Base-by-base conservation (phyloP, 2,888 invertebrate genomes). In the Ophonus ardosiacus region DNA sequence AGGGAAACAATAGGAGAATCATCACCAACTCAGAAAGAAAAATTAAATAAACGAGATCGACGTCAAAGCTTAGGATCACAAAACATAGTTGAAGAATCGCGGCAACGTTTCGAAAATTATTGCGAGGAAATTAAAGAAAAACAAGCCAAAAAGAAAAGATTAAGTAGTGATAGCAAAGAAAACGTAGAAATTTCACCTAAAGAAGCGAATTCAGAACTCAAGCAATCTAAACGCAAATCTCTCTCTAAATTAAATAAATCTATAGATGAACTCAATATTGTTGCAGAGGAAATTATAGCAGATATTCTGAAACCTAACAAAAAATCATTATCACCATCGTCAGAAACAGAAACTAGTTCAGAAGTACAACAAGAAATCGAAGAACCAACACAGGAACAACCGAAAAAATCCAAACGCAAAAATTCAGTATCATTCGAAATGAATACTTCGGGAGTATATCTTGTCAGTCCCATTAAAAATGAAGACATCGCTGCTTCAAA, bases 1-100 rank as follows among this genome's bases (percentile, higher is more conserved):
- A 43, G 81, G 31, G 38, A 71, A 81, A 68, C 81, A 40, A 24
- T 81, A 21, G 71, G 71, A 31, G 80, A 80, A 80, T 18, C 13
- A 15, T 31, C 38, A n/a, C 21, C 31, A 79, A 24, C 6, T 8
- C 38, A 61, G 15, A 18, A 80, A 61, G 61, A 17, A n/a, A 31
- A 61, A 61, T 0, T 7, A 65, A 65, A 2, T 8, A 81, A 81
- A 31, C 0, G 71, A 24, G 71, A 68, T 21, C 18, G 81, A 15
- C 65, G 81, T 15, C 68, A 56, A 68, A 68, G 81, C 17, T 68
- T 68, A 56, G 24, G 43, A 15, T 59, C 59, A 43, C 38, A 80
- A 80, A 61, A 24, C 18, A 15, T 24, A 21, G 57, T 78, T 7
- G 78, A 78, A 57, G 78, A 78, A 78, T 13, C 78, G 1, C 13